phyloP scores from a whole-genome alignment of 1,140 invertebrate species.

The Amyelois transitella region DNA sequence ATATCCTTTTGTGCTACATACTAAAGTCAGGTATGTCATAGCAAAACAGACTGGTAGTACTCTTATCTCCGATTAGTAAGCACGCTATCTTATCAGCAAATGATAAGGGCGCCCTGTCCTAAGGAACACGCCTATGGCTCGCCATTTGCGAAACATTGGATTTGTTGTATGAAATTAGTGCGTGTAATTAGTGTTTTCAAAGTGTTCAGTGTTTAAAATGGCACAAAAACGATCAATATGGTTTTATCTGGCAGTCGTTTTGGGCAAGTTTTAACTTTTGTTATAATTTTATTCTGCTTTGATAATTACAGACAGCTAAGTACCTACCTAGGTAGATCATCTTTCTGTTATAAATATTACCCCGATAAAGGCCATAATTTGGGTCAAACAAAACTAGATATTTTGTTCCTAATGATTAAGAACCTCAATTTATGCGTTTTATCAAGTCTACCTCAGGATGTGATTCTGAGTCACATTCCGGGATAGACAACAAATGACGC shows the following conservation, averaged over 20 bases:
- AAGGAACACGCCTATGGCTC: conserved; percentile 32
- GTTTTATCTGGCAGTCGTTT: conserved; percentile 65
- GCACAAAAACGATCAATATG: conserved; percentile 46
- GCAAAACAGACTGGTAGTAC: not conserved
- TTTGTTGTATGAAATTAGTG: not conserved
- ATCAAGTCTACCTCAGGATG: too few species aligned
- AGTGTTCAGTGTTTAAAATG: conserved; percentile 36
- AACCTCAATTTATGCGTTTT: too few species aligned
- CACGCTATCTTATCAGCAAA: conserved; percentile 47
- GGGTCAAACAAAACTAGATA: too few species aligned
- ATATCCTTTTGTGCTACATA: conserved; percentile 1
- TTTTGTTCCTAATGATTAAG: too few species aligned
- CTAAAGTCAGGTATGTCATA: not conserved
- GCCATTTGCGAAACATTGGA: not conserved
- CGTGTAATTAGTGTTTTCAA: not conserved
- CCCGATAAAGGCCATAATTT: too few species aligned
- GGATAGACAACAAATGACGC: too few species aligned
- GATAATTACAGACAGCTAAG: not conserved
- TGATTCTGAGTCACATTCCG: too few species aligned
- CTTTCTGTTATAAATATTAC: too few species aligned
- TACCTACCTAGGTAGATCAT: not conserved
- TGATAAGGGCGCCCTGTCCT: conserved; percentile 32
- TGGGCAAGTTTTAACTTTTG: conserved; percentile 41
- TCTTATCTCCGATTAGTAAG: conserved; percentile 1
- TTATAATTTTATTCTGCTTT: too few species aligned